phyloP scores from a whole-genome alignment of 2,888 invertebrate species.

The Dioctria linearis region DNA sequence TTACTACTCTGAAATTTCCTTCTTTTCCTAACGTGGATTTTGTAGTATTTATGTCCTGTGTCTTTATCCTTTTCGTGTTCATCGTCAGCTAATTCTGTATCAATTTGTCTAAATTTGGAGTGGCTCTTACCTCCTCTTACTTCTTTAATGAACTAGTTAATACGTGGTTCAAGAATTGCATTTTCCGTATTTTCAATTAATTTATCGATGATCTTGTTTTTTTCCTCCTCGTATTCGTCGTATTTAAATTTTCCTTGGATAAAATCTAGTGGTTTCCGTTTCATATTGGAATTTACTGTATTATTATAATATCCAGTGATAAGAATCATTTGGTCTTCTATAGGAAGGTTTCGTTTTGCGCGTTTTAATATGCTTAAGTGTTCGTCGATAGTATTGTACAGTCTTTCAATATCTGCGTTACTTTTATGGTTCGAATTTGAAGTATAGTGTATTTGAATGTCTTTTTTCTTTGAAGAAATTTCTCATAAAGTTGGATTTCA shows the following conservation, averaged over 20 bases:
- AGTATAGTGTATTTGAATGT: background rate
- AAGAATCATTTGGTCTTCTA: background rate
- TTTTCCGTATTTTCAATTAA: background rate
- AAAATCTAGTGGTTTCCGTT: constrained; percentile 1
- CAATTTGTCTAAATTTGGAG: too few relatives aligned
- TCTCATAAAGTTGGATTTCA: background rate
- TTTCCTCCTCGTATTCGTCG: background rate
- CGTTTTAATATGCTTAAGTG: constrained; percentile 1
- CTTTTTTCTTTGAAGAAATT: background rate
- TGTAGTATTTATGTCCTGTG: too few relatives aligned
- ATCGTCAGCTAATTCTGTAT: too few relatives aligned
- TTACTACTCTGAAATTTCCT: too few relatives aligned
- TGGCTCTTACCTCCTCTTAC: background rate
- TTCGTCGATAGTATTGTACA: background rate
- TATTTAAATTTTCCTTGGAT: background rate
- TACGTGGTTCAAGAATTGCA: background rate
- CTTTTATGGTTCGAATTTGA: background rate
- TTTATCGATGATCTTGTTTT: background rate
- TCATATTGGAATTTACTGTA: background rate
- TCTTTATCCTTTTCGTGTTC: too few relatives aligned
- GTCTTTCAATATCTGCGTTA: background rate
- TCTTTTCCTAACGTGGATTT: background rate
- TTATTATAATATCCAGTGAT: constrained; percentile 1
- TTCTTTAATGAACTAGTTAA: background rate
- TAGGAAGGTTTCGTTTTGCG: background rate